Evolutionary conservation across 2,797 vertebrate genomes (phyloP), one percentile per base, ranked within the genome.

Genomic region (Sebastes oblongus): DNA sequence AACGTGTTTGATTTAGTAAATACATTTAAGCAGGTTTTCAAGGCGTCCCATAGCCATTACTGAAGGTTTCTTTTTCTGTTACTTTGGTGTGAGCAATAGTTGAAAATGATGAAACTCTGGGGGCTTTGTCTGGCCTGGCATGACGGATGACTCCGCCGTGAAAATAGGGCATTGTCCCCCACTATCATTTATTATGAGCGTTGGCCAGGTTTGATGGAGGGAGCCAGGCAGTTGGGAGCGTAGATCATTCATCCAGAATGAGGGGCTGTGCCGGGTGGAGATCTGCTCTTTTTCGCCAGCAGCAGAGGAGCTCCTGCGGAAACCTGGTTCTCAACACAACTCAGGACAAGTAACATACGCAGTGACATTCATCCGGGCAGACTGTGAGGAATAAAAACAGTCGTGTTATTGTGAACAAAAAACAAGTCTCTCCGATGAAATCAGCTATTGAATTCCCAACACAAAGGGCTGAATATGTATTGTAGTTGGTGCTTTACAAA

Each of bases 141-240:
- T 96, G 96, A 96, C 91, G 84, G 92, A 96, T 96, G 95, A 94
- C 91, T 95, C 86, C 81, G 89, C 92, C 36, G 78, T 81, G 91
- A 94, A 96, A 96, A 95, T 95, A 94, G 95, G 94, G 94, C 95
- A 96, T 95, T 96, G 94, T 96, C 94, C 95, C 93, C 84, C 83
- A 84, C 93, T 87, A 92, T 95, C 94, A 96, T 96, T 96, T 96
- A 95, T 96, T 96, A 96, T 94, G 88, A 93, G 91, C 68, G 90
- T 91, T 94, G 94, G 94, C 92, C 92, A 92, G 93, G 90, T 94
- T 95, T 95, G 94, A 96, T 94, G 93, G 94, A 95, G 91, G 93
- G 74, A 91, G 85, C 86, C 77, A 82, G 91, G 93, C 90, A 91
- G 86, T 91, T 88, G 78, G 90, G 87, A 94, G 84, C 78, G 88